Conservation (phyloP, 1,140 invertebrate genomes). For the Polypedilum pembai region DNA sequence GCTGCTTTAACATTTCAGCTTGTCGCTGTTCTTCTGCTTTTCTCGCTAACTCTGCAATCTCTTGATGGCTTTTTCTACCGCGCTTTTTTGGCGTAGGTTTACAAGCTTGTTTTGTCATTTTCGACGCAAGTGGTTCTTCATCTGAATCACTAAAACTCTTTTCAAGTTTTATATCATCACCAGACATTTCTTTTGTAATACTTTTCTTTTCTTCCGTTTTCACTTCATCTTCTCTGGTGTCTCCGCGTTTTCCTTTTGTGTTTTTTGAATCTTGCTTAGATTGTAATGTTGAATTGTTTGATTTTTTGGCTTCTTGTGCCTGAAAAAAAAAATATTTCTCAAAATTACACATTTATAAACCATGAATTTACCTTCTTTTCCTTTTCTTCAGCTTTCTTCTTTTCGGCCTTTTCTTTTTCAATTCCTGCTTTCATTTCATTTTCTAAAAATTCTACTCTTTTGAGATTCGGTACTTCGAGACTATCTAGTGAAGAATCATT, state of each 20-base stretch:
- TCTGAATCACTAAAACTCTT: slow-evolving; percentile 52
- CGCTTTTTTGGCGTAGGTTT: slow-evolving; percentile 30
- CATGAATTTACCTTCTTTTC: slow-evolving; percentile 29
- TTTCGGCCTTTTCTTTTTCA: slow-evolving; percentile 37
- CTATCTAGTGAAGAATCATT: slow-evolving; percentile 57
- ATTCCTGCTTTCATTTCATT: slow-evolving; percentile 52
- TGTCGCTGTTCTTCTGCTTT: slow-evolving; percentile 5
- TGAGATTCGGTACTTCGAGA: slow-evolving; percentile 58
- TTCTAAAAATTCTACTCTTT: slow-evolving; percentile 53
- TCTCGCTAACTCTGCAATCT: not conserved
- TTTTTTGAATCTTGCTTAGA: slow-evolving; percentile 22
- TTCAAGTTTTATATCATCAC: slow-evolving; percentile 42
- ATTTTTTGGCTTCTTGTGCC: slow-evolving; percentile 16
- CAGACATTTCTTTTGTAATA: slow-evolving; percentile 31
- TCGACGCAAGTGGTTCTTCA: slow-evolving; percentile 50
- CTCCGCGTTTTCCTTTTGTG: slow-evolving; percentile 10
- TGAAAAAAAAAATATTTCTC: not conserved
- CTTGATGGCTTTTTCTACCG: slow-evolving; percentile 21
- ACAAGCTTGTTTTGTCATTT: slow-evolving; percentile 40
- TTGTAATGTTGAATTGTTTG: not conserved
- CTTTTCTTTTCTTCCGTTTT: slow-evolving; percentile 32
- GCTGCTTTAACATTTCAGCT: slow-evolving; percentile 14
- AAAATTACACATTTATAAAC: not conserved
- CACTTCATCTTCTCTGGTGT: slow-evolving; percentile 22
- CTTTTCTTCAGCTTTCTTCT: slow-evolving; percentile 32